Evolutionary conservation across 2,797 vertebrate genomes (phyloP).

Genomic region (Notamacropus eugenii): DNA sequence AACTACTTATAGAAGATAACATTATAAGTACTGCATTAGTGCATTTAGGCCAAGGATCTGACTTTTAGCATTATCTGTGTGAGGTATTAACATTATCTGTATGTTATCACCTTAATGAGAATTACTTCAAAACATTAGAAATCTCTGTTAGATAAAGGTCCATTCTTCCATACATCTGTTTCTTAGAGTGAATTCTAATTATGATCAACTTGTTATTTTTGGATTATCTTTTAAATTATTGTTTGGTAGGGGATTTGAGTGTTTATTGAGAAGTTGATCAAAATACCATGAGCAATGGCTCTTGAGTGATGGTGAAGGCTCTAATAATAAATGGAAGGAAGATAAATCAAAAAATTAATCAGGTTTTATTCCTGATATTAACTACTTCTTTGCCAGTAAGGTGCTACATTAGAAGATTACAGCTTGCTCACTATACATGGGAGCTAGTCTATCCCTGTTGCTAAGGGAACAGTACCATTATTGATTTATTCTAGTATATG

Average conservation of each 20-base stretch:
- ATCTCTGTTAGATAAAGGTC: not conserved
- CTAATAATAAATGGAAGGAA: not conserved
- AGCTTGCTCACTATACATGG: conserved; percentile 2
- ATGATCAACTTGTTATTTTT: conserved; percentile 27
- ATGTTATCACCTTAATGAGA: not conserved
- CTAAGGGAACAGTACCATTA: conserved; percentile 5
- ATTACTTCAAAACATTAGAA: conserved; percentile 15
- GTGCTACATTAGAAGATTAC: conserved; percentile 33
- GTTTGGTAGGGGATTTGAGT: not conserved
- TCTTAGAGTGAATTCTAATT: conserved; percentile 1
- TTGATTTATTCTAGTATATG: not conserved
- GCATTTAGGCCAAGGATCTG: not conserved
- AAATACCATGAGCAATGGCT: not conserved
- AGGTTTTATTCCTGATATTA: not conserved
- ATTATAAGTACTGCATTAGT: conserved; percentile 3
- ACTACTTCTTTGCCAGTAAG: conserved; percentile 20
- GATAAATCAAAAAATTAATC: not conserved
- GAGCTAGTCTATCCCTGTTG: conserved; percentile 30
- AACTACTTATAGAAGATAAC: not conserved
- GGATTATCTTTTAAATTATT: conserved; percentile 24
- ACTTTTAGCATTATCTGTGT: not conserved
- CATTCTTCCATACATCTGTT: conserved; percentile 1
- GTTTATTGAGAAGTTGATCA: not conserved
- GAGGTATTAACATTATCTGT: not conserved
- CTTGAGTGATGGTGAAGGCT: not conserved